These are phyloP conservation scores for Ophioninae sp. DNA, from an alignment of 2,888 invertebrate genomes.

Conservation along the genomic window DNA sequence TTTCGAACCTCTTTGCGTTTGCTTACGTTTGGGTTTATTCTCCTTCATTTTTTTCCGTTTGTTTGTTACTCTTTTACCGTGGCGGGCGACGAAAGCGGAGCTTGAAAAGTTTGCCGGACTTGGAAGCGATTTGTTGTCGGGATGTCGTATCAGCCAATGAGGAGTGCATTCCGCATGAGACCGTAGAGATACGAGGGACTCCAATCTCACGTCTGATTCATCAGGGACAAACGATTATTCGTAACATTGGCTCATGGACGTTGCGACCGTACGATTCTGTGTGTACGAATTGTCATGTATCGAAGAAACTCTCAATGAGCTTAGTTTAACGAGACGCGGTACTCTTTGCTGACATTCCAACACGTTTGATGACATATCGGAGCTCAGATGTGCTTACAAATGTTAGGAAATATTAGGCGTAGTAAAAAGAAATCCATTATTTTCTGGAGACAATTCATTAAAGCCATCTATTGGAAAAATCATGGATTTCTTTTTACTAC, in stretches of 20 bases:
- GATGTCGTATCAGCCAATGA: slow-evolving; percentile 71
- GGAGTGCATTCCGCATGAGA: slow-evolving; percentile 69
- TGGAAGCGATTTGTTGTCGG: slow-evolving; percentile 71
- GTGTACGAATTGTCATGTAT: neutral
- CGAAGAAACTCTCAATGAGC: slow-evolving; percentile 7
- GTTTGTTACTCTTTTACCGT: slow-evolving; percentile 37
- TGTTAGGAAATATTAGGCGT: too few relatives aligned
- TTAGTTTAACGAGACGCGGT: neutral
- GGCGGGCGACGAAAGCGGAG: slow-evolving; percentile 45
- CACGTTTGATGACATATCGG: neutral
- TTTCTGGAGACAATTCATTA: too few relatives aligned
- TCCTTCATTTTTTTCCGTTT: neutral
- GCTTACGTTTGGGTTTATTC: slow-evolving; percentile 5
- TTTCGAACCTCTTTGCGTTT: slow-evolving; percentile 61
- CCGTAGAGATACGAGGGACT: slow-evolving; percentile 45
- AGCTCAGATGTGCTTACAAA: too few relatives aligned
- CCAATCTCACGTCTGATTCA: slow-evolving; percentile 66
- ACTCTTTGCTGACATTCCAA: neutral
- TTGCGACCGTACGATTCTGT: slow-evolving; percentile 13
- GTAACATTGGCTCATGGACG: slow-evolving; percentile 3
- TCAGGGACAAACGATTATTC: slow-evolving; percentile 37
- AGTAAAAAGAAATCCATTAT: too few relatives aligned
- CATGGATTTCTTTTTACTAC: too few relatives aligned
- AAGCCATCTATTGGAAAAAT: too few relatives aligned
- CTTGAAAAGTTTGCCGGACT: slow-evolving; percentile 43